Evolutionary conservation across 2,888 invertebrate species (phyloP), one percentile per base, ranked within the genome.

Genomic region (Amiota minor): DNA sequence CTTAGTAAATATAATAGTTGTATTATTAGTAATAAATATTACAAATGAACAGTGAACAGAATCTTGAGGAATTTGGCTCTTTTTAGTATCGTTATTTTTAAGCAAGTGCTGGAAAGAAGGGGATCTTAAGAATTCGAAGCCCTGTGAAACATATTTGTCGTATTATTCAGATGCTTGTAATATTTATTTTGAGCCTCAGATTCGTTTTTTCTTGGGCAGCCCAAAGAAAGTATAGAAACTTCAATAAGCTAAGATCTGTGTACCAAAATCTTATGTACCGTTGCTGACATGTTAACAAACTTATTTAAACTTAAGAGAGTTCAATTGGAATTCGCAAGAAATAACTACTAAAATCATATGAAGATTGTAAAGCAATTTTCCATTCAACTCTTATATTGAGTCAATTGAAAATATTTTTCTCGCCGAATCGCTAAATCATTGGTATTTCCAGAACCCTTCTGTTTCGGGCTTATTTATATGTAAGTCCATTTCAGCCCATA

Each of bases 401-500:
- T 9, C 49, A 49, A 49, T 10, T 49, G 12, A 12, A 49, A 49
- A 49, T 12, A 49, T 12, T 49, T 49, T 9, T 10, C 9, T 49
- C 12, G 9, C 9, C 49, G 49, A 49, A 9, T 49, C 49, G 12
- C 49, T 9, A 9, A 49, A 49, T 49, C 9, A 10, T 49, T n/a
- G n/a, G 49, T 10, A 49, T 9, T 49, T 49, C 49, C 49, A 49
- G 49, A 49, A 49, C 49, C 49, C 9, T 49, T 49, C 49, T 49
- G 49, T 12, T 49, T 9, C 49, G 9, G 9, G n/a, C 49, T 49
- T 71, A 70, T 74, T 70, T 70, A 72, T 74, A 74, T 68, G 62
- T 67, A 56, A 56, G 56, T 56, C 23, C 49, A 47, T 71, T 75
- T 18, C 18, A 67, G 35, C 72, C 76, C 75, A n/a, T 45, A 53